Conservation (phyloP, 2,888 invertebrate species). For the Caenorhabditis sp. region DNA sequence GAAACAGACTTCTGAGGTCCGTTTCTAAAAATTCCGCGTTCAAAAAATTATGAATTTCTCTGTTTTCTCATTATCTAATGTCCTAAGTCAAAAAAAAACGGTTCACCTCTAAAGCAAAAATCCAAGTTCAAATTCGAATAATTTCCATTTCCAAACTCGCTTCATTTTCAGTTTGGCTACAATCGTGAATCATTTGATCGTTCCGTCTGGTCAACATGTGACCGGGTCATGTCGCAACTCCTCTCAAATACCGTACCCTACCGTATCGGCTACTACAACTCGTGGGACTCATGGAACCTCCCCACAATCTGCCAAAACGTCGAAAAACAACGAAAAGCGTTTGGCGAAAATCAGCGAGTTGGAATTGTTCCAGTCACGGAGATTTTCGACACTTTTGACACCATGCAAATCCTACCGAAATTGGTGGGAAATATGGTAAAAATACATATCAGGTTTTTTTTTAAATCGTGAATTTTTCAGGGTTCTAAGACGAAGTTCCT, state of each 20-base stretch:
- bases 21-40: not conserved
- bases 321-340: slow-evolving; percentile 26
- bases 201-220: slow-evolving; percentile 46
- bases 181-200: slow-evolving; percentile 16
- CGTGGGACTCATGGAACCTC: slow-evolving; percentile 53
- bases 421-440: slow-evolving; percentile 39
- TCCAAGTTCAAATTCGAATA: no score
- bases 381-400: slow-evolving; percentile 57
- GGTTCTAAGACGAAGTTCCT: slow-evolving; percentile 4
- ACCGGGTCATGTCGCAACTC: slow-evolving; percentile 37
- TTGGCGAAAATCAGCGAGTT: slow-evolving; percentile 20
- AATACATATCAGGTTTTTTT: no score
- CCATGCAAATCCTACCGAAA: slow-evolving; percentile 51
- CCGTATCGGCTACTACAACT: slow-evolving; percentile 52
- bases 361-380: slow-evolving; percentile 58
- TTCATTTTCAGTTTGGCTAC: slow-evolving; percentile 29
- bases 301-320: slow-evolving; percentile 28
- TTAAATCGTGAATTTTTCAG: slow-evolving; percentile 10
- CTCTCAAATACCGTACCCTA: slow-evolving; percentile 47
- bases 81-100: no score
- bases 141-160: slow-evolving; percentile 2
- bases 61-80: no score
- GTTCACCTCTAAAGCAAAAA: no score
- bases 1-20: not conserved
- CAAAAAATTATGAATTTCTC: not conserved